phyloP scores from a whole-genome alignment of 2,113 vertebrate species.

The Cranoglanis bouderius region DNA sequence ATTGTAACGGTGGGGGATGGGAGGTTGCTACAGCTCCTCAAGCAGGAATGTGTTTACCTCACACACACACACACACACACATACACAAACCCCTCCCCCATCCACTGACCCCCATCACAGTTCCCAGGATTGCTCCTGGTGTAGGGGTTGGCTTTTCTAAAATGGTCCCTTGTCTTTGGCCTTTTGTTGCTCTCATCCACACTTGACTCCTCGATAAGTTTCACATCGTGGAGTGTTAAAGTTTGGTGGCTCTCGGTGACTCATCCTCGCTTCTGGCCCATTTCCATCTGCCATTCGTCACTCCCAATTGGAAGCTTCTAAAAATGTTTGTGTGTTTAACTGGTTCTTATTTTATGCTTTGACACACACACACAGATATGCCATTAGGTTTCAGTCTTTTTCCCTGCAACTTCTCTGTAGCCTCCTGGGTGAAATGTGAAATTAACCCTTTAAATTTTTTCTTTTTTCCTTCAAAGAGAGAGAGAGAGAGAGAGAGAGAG shows the following conservation, averaged over 20 bases:
- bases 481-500: slow-evolving; percentile 12
- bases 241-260: not conserved
- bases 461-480: slow-evolving; percentile 6
- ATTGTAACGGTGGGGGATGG: slow-evolving; percentile 48
- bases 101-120: slow-evolving; percentile 42
- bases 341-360: slow-evolving; percentile 6
- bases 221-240: slow-evolving; percentile 13
- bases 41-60: slow-evolving; percentile 55
- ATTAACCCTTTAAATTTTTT: slow-evolving; percentile 27
- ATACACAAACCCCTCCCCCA: slow-evolving; percentile 29
- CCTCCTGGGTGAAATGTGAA: slow-evolving; percentile 47
- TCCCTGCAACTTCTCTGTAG: not conserved
- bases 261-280: not conserved
- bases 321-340: slow-evolving; percentile 28
- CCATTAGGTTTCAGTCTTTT: slow-evolving; percentile 10
- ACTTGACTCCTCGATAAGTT: slow-evolving; percentile 42
- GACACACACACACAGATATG: slow-evolving; percentile 2
- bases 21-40: slow-evolving; percentile 45
- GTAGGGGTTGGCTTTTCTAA: slow-evolving; percentile 24
- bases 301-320: not conserved
- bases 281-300: not conserved
- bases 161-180: slow-evolving; percentile 42
- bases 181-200: slow-evolving; percentile 40
- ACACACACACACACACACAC: slow-evolving; percentile 40
- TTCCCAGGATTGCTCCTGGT: slow-evolving; percentile 49